A percentile compares a stretch with the other conserved stretches of the same genome.
Evolutionary conservation across 2,888 invertebrate genomes (phyloP).

Genomic region (Cenopis cana): DNA sequence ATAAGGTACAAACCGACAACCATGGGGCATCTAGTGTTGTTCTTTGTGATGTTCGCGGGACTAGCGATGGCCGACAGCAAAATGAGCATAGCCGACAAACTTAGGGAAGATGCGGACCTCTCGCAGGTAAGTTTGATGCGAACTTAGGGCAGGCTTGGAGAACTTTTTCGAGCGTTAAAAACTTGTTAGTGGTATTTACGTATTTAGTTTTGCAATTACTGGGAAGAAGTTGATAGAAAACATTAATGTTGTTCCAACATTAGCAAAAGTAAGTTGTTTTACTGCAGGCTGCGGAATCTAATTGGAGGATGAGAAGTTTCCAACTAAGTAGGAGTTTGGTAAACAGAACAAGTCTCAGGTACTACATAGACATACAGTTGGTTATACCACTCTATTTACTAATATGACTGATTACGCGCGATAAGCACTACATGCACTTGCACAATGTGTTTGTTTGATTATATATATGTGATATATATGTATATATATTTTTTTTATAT

Average conservation of each 20-base stretch:
- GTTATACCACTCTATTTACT: no score
- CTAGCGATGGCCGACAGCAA: constrained; percentile 69
- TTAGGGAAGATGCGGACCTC: constrained; percentile 87
- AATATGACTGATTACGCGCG: no score
- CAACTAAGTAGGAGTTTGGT: constrained; percentile 4
- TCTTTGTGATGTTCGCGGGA: constrained; percentile 72
- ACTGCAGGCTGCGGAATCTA: background rate
- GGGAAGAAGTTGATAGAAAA: constrained; percentile 44
- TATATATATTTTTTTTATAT: no score
- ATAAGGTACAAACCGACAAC: constrained; percentile 49
- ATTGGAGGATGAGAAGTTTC: constrained; percentile 11
- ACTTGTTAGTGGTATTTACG: constrained; percentile 26
- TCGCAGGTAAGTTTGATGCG: constrained; percentile 83
- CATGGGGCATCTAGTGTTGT: constrained; percentile 74
- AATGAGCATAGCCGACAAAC: constrained; percentile 86
- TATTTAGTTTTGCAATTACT: constrained; percentile 41
- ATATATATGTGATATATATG: no score
- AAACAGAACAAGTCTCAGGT: background rate
- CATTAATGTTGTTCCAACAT: constrained; percentile 44
- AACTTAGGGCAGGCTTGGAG: constrained; percentile 28
- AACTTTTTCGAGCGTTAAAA: constrained; percentile 34
- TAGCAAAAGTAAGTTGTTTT: constrained; percentile 15
- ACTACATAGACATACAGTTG: no score
- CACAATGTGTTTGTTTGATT: no score
- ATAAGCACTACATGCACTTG: no score